Conservation (phyloP, 2,113 vertebrate species). For the Parus major region DNA sequence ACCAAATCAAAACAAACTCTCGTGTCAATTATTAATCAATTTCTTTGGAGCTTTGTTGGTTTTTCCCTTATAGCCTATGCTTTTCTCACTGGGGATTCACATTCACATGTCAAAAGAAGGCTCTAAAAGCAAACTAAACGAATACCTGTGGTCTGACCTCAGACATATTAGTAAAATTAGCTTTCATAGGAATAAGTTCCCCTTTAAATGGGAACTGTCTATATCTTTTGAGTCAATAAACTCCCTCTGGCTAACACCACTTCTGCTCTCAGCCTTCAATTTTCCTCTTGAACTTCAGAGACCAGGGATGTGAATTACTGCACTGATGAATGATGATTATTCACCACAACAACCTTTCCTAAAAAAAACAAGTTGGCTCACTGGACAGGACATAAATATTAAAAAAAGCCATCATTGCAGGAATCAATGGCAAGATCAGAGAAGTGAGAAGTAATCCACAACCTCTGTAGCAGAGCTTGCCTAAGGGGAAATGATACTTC, state of each 20-base stretch:
- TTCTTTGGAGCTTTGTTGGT: background rate
- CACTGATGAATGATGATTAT: conserved; percentile 52
- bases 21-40: background rate
- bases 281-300: conserved; percentile 50
- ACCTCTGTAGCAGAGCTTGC: conserved; percentile 15
- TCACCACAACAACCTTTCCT: conserved; percentile 1
- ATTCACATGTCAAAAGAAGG: background rate
- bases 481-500: conserved; percentile 23
- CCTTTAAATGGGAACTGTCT: conserved; percentile 5
- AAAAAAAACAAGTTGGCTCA: conserved; percentile 54
- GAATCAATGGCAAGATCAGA: conserved; percentile 54
- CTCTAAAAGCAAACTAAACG: background rate
- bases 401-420: conserved; percentile 53
- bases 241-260: conserved; percentile 21
- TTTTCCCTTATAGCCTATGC: background rate
- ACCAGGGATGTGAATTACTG: conserved; percentile 49
- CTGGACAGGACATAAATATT: conserved; percentile 69
- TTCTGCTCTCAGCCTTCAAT: conserved; percentile 24
- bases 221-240: conserved; percentile 36
- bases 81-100: background rate
- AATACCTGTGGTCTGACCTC: background rate
- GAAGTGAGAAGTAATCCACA: conserved; percentile 18
- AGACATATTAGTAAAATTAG: background rate
- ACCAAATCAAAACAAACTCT: background rate
- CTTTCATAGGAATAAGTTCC: background rate